A percentile compares a stretch with the other conserved stretches of the same genome.
phyloP scores from a whole-genome alignment of 2,113 vertebrate species.

The Empidonax traillii region DNA sequence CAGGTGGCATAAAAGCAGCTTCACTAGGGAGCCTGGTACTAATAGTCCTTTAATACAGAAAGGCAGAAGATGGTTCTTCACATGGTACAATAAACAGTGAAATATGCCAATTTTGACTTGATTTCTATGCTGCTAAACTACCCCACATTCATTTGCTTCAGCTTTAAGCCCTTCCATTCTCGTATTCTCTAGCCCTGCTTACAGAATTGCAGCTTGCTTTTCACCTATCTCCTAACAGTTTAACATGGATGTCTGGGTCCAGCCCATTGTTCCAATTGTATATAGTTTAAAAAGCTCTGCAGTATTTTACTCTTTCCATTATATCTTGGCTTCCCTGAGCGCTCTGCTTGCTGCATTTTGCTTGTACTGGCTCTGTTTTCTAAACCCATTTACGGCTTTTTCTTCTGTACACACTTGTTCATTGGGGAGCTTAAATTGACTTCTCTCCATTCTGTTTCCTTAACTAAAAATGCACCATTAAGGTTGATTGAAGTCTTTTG shows the following conservation, averaged over 20 bases:
- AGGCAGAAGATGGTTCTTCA: constrained; percentile 63
- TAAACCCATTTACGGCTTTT: constrained; percentile 76
- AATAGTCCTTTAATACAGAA: constrained; percentile 63
- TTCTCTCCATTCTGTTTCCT: constrained; percentile 80
- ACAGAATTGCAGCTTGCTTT: constrained; percentile 74
- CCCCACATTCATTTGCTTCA: constrained; percentile 67
- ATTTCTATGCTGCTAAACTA: constrained; percentile 68
- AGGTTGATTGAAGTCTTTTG: constrained; percentile 81
- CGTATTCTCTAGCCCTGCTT: constrained; percentile 50
- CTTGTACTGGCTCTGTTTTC: constrained; percentile 73
- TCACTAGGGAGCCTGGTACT: constrained; percentile 49
- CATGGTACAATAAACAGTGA: constrained; percentile 65
- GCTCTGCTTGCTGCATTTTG: constrained; percentile 68
- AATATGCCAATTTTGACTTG: constrained; percentile 74
- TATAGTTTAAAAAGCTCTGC: constrained; percentile 79
- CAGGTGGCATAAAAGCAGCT: constrained; percentile 33
- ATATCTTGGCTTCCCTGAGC: constrained; percentile 76
- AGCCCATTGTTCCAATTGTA: constrained; percentile 79
- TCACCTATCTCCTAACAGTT: constrained; percentile 75
- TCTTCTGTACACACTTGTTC: constrained; percentile 71
- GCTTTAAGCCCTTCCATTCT: constrained; percentile 72
- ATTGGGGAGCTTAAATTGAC: constrained; percentile 81
- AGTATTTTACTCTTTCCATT: constrained; percentile 78
- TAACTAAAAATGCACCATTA: constrained; percentile 81
- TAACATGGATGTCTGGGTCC: constrained; percentile 74